phyloP scores from a whole-genome alignment of 2,797 vertebrate genomes.

The Leptatherina wallacei region DNA sequence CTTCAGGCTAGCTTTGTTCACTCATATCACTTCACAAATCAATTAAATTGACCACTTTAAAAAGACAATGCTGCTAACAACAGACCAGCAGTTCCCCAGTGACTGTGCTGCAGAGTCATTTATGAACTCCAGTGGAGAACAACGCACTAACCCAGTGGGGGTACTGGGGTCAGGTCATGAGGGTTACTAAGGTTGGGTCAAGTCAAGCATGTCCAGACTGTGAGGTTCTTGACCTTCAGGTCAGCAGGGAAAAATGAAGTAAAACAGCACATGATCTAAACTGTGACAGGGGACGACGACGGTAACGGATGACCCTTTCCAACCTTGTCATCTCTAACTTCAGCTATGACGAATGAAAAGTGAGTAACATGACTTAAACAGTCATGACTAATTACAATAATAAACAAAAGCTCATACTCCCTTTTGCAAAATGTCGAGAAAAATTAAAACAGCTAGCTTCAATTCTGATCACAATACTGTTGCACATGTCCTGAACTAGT shows the following conservation, averaged over 20 bases:
- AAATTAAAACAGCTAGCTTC: no score
- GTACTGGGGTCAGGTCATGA: constrained; percentile 39
- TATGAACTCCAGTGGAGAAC: constrained; percentile 57
- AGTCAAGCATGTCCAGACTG: constrained; percentile 41
- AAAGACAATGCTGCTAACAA: constrained; percentile 16
- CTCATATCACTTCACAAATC: constrained; percentile 24
- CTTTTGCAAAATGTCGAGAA: not conserved
- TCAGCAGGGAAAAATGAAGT: constrained; percentile 54
- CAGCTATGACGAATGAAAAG: not conserved
- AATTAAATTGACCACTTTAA: constrained; percentile 33
- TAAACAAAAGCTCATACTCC: not conserved
- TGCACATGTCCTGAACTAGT: not conserved
- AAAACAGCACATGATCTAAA: constrained; percentile 27
- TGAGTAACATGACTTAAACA: no score
- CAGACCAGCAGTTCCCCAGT: not conserved
- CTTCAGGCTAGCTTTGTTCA: not conserved
- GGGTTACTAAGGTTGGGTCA: constrained; percentile 58
- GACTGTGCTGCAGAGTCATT: constrained; percentile 44
- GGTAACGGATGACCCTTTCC: constrained; percentile 6
- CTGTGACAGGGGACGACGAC: constrained; percentile 1
- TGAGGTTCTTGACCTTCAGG: constrained; percentile 55
- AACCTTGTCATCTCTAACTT: not conserved
- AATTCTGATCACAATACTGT: not conserved
- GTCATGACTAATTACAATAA: not conserved
- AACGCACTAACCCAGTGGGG: constrained; percentile 28